Percentiles rank a stretch among this genome's conserved stretches.
Evolutionary conservation across 1,140 invertebrate species (phyloP).

Genomic region (Megalopta genalis): DNA sequence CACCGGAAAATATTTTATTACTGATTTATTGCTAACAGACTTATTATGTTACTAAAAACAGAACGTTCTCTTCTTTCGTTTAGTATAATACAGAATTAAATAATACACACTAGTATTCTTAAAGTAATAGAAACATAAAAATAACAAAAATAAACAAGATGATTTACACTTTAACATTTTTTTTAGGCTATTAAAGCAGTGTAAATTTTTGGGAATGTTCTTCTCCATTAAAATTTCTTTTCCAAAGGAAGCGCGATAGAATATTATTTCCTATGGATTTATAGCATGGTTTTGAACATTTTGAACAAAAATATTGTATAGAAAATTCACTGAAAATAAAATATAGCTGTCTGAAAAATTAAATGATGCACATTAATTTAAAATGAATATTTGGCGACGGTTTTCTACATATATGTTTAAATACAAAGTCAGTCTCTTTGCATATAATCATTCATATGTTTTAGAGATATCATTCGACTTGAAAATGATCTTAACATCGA

Average conservation of each 20-base stretch:
- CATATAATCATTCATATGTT: conserved; percentile 3
- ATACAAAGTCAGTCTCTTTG: conserved; percentile 13
- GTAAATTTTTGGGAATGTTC: conserved; percentile 55
- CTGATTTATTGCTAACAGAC: background rate
- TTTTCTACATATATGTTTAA: background rate
- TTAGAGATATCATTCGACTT: background rate
- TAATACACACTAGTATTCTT: conserved; percentile 13
- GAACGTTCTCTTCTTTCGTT: background rate
- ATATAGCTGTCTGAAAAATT: background rate
- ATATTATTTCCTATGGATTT: background rate
- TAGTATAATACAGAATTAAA: conserved; percentile 14
- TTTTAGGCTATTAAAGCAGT: conserved; percentile 42
- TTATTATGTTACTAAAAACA: background rate
- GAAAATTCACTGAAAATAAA: background rate
- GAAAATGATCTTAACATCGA: background rate
- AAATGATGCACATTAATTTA: background rate
- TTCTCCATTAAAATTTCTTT: conserved; percentile 23
- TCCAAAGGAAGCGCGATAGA: background rate
- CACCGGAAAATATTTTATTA: conserved; percentile 23
- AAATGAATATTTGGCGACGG: background rate
- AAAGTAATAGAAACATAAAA: conserved; percentile 30
- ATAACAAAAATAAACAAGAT: conserved; percentile 25
- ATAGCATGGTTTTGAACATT: background rate
- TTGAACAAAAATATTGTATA: conserved; percentile 18
- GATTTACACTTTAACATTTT: conserved; percentile 2